These are phyloP conservation scores for Andricus grossulariae DNA, from an alignment of 1,140 invertebrate species.

Conservation along the genomic window DNA sequence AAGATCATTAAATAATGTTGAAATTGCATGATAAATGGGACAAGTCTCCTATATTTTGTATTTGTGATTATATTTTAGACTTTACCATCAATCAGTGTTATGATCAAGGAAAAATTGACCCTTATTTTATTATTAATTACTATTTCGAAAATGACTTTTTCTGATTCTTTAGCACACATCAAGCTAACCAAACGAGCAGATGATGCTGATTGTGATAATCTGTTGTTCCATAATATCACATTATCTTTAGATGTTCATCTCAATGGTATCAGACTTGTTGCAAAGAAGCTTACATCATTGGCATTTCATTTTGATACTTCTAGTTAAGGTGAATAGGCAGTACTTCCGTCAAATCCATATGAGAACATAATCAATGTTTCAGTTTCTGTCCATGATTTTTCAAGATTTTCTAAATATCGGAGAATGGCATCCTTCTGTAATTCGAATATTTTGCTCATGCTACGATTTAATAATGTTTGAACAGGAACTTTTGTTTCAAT, in stretches of 20 bases:
- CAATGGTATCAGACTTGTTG: neutral
- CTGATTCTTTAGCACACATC: neutral
- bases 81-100: slow-evolving; percentile 3
- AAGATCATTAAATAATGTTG: neutral
- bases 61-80: neutral
- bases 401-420: neutral
- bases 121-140: neutral
- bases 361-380: neutral
- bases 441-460: neutral
- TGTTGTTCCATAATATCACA: neutral
- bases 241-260: neutral
- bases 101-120: neutral
- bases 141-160: neutral
- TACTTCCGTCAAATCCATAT: slow-evolving; percentile 6
- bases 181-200: neutral
- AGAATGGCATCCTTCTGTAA: neutral
- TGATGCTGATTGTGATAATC: neutral
- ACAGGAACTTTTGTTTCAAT: slow-evolving; percentile 2
- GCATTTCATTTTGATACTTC: neutral
- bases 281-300: neutral
- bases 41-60: too few relatives aligned
- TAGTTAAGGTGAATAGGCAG: neutral
- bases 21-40: neutral
- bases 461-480: neutral
- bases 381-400: neutral